A percentile compares a stretch with the other conserved stretches of the same genome.
Conservation (phyloP, 1,140 invertebrate genomes). For the Bursaphelenchus mucronatus region DNA sequence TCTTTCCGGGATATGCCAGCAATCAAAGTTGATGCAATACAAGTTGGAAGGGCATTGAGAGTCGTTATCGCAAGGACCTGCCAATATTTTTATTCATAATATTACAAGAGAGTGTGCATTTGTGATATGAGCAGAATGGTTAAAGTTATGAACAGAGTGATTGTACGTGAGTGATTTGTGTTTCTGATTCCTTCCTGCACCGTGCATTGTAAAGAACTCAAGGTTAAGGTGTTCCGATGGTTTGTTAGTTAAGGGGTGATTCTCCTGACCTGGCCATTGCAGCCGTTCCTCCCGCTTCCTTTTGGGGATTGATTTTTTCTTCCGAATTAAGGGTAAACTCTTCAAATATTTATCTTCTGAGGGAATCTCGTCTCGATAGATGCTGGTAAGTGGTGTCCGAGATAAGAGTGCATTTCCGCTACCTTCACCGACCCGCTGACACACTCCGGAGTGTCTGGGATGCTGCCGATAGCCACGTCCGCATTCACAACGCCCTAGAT, state of each 20-base stretch:
- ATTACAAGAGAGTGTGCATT: background rate
- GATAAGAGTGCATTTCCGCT: background rate
- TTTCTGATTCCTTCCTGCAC: constrained; percentile 3
- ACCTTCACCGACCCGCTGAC: constrained; percentile 1
- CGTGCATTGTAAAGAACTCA: constrained; percentile 10
- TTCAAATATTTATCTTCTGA: constrained; percentile 1
- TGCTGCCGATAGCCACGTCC: constrained; percentile 2
- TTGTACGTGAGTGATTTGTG: constrained; percentile 2
- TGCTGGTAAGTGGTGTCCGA: background rate
- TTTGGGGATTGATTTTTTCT: background rate
- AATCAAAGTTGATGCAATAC: constrained; percentile 19
- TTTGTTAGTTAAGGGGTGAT: background rate
- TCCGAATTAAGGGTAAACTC: constrained; percentile 11
- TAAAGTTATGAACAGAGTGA: too few species aligned
- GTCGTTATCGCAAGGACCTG: constrained; percentile 9
- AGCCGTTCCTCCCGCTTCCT: constrained; percentile 9
- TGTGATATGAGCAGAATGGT: too few species aligned
- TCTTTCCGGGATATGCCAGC: constrained; percentile 12
- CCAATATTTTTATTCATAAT: background rate
- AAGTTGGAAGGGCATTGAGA: constrained; percentile 6
- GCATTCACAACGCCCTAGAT: constrained; percentile 17
- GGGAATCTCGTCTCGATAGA: background rate
- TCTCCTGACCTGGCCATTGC: constrained; percentile 18
- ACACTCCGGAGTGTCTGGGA: constrained; percentile 7
- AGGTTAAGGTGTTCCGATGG: background rate